Base-by-base conservation (phyloP, 2,888 invertebrate species). In the Heliconius ethilla region DNA sequence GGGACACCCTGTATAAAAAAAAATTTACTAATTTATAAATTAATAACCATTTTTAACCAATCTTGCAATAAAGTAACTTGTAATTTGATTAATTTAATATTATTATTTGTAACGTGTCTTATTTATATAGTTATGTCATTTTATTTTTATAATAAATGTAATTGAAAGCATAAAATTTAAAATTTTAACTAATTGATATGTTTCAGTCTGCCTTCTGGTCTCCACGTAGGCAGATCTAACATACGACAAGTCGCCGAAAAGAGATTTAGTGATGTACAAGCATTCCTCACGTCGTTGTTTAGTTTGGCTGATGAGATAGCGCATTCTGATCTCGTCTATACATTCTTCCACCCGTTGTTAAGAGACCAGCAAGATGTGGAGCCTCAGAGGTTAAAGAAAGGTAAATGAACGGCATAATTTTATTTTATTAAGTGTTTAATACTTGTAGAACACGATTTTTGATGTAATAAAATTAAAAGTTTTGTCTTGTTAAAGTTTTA, bases 301-400 rank as follows among this genome's bases (percentile, higher is more conserved):
- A 95, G 95, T 85, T 96, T 98, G 87, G 97, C 98, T 0, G 97
- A 98, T 83, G 99, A 99, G 95, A 98, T 99, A 84, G 97, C 98
- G 0, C 99, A 99, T 94, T 98, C 97, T 11, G 98, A 99, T 91
- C 95, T 99, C 76, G 99, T 99, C 1, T 99, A 99, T 90, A 99
- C 99, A 0, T 99, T 99, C 95, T 99, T 99, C 95, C 99, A 99
- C 94, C 99, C 99, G 3, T 92, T 99, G 81, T 92, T 99, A 81
- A 95, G 99, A 82, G 99, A 99, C 92, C 99, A 99, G 91, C 98
- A 98, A 89, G 98, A 98, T 86, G 96, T 97, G 18, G 97, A 97
- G 84, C 96, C 98, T 80, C 96, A 97, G 90, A 95, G 96, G 84
- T 95, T 96, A 81, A 97, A 97, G 95, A 95, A 96, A 96, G 97